phyloP scores from a whole-genome alignment of 2,888 invertebrate genomes.

The Ptilodon capucinus region DNA sequence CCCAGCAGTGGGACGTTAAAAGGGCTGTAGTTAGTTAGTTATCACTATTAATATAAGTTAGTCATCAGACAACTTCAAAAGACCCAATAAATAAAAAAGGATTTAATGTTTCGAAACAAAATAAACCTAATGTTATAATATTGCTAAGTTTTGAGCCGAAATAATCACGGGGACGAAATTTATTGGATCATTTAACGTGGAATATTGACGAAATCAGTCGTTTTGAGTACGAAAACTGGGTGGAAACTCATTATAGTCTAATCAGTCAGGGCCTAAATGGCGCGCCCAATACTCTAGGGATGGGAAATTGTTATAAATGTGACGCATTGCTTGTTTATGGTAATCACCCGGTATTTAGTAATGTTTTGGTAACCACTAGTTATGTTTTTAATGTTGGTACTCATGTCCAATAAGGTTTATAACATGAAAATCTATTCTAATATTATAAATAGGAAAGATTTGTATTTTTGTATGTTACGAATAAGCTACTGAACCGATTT shows the following conservation, averaged over 20 bases:
- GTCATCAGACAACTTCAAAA: slow-evolving; percentile 21
- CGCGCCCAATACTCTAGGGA: slow-evolving; percentile 49
- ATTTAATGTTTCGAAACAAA: slow-evolving; percentile 48
- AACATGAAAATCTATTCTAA: too few relatives aligned
- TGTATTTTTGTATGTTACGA: too few relatives aligned
- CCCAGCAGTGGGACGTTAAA: too few relatives aligned
- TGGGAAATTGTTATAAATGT: slow-evolving; percentile 44
- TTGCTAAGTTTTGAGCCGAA: slow-evolving; percentile 57
- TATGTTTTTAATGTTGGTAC: not conserved
- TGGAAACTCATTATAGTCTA: slow-evolving; percentile 66
- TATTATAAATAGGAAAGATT: too few relatives aligned
- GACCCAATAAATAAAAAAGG: slow-evolving; percentile 41
- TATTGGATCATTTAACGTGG: slow-evolving; percentile 63
- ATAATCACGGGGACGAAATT: slow-evolving; percentile 63
- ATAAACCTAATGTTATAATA: slow-evolving; percentile 54
- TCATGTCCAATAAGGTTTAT: too few relatives aligned
- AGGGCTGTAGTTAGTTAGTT: too few relatives aligned
- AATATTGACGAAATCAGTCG: slow-evolving; percentile 68
- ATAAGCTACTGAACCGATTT: too few relatives aligned
- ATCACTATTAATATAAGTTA: not conserved
- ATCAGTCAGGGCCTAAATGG: slow-evolving; percentile 68
- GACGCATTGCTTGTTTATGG: slow-evolving; percentile 59
- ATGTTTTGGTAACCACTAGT: not conserved
- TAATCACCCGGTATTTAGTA: slow-evolving; percentile 44
- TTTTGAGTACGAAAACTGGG: slow-evolving; percentile 61